phyloP scores from a whole-genome alignment of 2,888 invertebrate genomes.

The Criorhina ranunculi region DNA sequence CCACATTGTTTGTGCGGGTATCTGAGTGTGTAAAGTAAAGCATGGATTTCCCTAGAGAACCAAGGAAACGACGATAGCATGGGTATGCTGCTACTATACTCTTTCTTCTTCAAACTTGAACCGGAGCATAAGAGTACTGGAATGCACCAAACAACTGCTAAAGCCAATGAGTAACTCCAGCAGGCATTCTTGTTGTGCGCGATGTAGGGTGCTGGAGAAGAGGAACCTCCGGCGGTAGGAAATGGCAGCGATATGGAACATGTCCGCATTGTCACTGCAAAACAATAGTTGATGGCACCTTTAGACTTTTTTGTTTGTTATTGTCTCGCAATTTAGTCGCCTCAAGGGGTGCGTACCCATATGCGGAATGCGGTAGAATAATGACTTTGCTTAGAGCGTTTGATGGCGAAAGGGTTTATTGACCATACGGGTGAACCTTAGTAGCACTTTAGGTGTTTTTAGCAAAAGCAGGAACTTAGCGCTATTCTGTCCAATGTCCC shows the following conservation, averaged over 20 bases:
- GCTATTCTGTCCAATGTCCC: conserved; percentile 25
- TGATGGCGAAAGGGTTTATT: conserved; percentile 39
- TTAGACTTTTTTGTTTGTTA: conserved; percentile 12
- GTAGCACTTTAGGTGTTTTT: conserved; percentile 16
- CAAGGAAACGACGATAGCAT: conserved; percentile 9
- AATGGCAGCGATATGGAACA: conserved; percentile 42
- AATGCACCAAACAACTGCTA: conserved; percentile 64
- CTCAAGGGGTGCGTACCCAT: conserved; percentile 53
- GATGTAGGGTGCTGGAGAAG: neutral
- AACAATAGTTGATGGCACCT: conserved; percentile 69
- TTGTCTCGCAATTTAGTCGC: conserved; percentile 52
- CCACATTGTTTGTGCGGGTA: conserved; percentile 38
- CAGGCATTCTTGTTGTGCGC: conserved; percentile 35
- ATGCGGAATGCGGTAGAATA: conserved; percentile 38
- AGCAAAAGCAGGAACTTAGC: conserved; percentile 36
- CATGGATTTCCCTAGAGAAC: conserved; percentile 46
- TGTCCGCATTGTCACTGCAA: conserved; percentile 74
- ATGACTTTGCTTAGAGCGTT: neutral
- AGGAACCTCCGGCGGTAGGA: neutral
- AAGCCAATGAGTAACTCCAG: conserved; percentile 58
- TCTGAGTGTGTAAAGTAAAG: conserved; percentile 5
- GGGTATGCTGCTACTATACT: conserved; percentile 39
- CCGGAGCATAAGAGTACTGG: conserved; percentile 51
- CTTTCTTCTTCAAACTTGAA: conserved; percentile 38
- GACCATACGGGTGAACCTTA: conserved; percentile 43